Evolutionary conservation across 2,888 invertebrate species (phyloP).

Genomic region (Danaus chrysippus): DNA sequence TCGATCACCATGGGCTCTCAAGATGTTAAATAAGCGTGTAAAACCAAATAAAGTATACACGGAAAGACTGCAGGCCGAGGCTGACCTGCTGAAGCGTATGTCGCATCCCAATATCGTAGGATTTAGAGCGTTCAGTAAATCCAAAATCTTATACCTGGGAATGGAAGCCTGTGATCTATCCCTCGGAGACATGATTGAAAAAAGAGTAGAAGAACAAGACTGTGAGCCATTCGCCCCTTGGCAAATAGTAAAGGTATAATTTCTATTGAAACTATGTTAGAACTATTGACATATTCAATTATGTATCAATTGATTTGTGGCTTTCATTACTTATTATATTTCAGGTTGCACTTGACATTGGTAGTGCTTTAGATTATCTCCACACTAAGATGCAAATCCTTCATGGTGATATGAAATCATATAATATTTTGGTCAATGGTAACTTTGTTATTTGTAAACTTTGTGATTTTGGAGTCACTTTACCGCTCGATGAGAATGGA

Average conservation of each 20-base stretch:
- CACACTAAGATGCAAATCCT: conserved; percentile 85
- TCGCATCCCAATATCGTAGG: conserved; percentile 92
- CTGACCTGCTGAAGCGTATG: conserved; percentile 82
- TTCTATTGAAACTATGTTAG: background rate
- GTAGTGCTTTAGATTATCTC: conserved; percentile 86
- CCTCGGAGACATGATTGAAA: conserved; percentile 86
- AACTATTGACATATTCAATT: background rate
- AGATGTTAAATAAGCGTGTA: conserved; percentile 81
- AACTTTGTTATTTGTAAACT: conserved; percentile 87
- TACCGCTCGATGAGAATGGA: conserved; percentile 83
- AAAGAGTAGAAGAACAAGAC: conserved; percentile 79
- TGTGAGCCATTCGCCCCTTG: conserved; percentile 80
- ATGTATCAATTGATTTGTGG: background rate
- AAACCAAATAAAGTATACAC: conserved; percentile 67
- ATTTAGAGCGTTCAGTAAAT: conserved; percentile 79
- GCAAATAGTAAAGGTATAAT: conserved; percentile 78
- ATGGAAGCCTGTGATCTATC: conserved; percentile 88
- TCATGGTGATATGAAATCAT: conserved; percentile 92
- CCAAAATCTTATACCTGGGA: conserved; percentile 81
- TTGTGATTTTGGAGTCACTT: conserved; percentile 91
- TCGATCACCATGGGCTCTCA: conserved; percentile 93
- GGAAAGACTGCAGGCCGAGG: conserved; percentile 83
- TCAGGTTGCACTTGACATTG: conserved; percentile 82
- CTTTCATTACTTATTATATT: conserved; percentile 15
- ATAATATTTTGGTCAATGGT: conserved; percentile 87